These are phyloP conservation scores for Ceratosolen fusciceps DNA, from an alignment of 1,140 invertebrate species.

Conservation along the genomic window DNA sequence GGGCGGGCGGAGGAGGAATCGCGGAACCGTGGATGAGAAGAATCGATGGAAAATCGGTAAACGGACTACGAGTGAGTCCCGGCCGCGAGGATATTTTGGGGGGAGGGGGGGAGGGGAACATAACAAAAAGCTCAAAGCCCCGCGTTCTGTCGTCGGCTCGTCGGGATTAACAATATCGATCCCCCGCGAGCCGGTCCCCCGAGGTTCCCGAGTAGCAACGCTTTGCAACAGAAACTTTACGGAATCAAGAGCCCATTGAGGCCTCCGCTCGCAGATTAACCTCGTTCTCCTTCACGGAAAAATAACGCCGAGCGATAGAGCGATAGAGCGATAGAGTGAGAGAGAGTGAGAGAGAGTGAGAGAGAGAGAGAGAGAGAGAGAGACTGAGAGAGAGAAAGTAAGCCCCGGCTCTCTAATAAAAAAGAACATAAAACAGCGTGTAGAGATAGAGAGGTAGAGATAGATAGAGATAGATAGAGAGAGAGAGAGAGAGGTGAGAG, in stretches of 20 bases:
- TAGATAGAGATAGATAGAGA: background rate
- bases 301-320: background rate
- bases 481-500: background rate
- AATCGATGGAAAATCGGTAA: conserved; percentile 10
- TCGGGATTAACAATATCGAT: conserved; percentile 40
- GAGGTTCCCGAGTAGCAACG: background rate
- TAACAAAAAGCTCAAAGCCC: conserved; percentile 22
- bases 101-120: conserved; percentile 6
- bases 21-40: too few species aligned
- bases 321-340: too few species aligned
- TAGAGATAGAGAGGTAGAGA: background rate
- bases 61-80: background rate
- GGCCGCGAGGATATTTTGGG: too few species aligned
- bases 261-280: conserved; percentile 7
- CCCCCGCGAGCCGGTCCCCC: too few species aligned
- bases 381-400: background rate
- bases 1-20: too few species aligned
- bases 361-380: too few species aligned
- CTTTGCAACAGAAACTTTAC: background rate
- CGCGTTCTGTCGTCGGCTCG: background rate
- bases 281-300: background rate
- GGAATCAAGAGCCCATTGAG: conserved; percentile 32
- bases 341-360: too few species aligned
- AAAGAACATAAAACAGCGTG: too few species aligned
- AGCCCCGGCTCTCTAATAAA: too few species aligned